Percentiles rank a stretch among this genome's conserved stretches.
Evolutionary conservation across 2,113 vertebrate species (phyloP).

Genomic region (Ceyx margarethae): DNA sequence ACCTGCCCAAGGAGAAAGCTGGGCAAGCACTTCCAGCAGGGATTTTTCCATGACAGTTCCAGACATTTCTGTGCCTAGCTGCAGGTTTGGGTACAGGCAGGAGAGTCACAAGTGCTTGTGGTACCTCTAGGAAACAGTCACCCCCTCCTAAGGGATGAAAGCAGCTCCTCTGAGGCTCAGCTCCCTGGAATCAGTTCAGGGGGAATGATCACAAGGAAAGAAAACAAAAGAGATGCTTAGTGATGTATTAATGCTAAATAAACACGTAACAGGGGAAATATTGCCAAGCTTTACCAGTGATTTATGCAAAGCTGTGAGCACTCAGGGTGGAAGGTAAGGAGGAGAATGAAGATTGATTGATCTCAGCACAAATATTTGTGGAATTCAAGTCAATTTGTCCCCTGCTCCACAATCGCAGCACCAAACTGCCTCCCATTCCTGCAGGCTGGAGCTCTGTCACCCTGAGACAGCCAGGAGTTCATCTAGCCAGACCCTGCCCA

Average conservation of each 20-base stretch:
- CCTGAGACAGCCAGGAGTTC: no score
- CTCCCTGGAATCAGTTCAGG: neutral
- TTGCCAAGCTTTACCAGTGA: neutral
- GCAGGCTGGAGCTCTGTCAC: no score
- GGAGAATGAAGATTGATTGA: neutral
- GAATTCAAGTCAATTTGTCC: neutral
- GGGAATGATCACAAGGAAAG: neutral
- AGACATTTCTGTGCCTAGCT: neutral
- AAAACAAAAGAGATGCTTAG: neutral
- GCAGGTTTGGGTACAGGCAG: neutral
- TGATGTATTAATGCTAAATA: neutral
- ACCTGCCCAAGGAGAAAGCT: neutral
- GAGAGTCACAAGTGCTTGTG: fast-evolving
- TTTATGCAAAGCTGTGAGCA: neutral
- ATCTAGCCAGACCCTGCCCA: neutral
- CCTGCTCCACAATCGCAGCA: neutral
- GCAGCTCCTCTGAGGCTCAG: neutral
- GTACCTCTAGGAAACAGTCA: neutral
- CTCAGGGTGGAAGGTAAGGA: neutral
- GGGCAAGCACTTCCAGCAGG: neutral
- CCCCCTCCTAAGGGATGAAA: neutral
- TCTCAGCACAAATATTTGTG: neutral
- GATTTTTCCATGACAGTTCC: neutral
- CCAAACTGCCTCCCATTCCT: neutral
- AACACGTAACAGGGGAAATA: neutral